Base-by-base conservation (phyloP, 2,797 vertebrate genomes). In the Salarias fasciatus region DNA sequence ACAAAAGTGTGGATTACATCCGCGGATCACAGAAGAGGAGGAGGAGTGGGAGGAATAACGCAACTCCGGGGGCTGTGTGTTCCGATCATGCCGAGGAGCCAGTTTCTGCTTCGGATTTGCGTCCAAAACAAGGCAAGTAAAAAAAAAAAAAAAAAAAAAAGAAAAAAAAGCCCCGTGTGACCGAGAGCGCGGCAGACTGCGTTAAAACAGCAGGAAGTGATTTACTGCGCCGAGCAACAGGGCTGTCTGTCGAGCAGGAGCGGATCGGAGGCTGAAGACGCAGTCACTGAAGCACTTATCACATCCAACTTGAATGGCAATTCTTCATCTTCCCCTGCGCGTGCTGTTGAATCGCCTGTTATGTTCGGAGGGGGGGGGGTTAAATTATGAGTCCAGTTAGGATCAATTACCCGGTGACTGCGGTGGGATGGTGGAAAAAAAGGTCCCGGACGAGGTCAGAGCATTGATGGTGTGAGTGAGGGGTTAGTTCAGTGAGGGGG, bases 51-150 rank as follows among this genome's bases (percentile, higher is more conserved):
- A n/a, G 63, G 61, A 72, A 75, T 63, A 69, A 64, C 48, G 59
- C 48, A 79, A 86, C 74, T 84, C 58, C 0, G 50, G 40, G 35
- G 49, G 58, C 43, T 80, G 75, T 54, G 75, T 54, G 28, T 75
- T 57, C 48, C 64, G 69, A 88, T 75, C 14, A 91, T 89, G 88
- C 75, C 66, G 80, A 83, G 35, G 76, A 82, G 64, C 60, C 76
- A 41, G 72, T 84, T 78, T 75, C 58, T 79, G 68, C 74, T 59
- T 64, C 67, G 72, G 82, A 82, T 77, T 59, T 33, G 18, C 82
- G 57, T 74, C 62, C 74, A 63, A 66, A 80, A 69, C 77, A 57
- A 91, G 88, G 89, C 88, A 86, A 91, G 90, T 91, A 80, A 0
- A n/a, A n/a, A n/a, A n/a, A n/a, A n/a, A n/a, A n/a, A n/a, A n/a